Conservation (phyloP, 2,888 invertebrate genomes). For the Sinodicranocentrus sp. region DNA sequence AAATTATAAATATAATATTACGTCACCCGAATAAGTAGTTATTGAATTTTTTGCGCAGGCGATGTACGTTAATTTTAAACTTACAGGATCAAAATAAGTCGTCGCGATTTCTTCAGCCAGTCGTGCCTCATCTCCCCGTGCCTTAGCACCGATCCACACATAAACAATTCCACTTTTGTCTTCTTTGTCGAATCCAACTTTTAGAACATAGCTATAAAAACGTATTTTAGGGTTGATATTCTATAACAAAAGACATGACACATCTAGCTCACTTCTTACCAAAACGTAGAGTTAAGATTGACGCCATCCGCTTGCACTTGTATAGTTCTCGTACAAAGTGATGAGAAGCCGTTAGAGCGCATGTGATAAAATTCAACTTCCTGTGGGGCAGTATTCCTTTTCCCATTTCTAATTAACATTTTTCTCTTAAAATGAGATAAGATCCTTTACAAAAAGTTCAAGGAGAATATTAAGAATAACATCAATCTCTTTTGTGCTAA, state of each 20-base stretch:
- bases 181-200: slow-evolving; percentile 77
- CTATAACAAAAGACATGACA: no score
- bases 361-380: slow-evolving; percentile 95
- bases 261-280: slow-evolving; percentile 82
- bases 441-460: no score
- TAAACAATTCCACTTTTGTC: slow-evolving; percentile 94
- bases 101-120: slow-evolving; percentile 93
- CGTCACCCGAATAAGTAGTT: background rate
- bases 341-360: slow-evolving; percentile 93
- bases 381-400: slow-evolving; percentile 81
- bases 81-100: slow-evolving; percentile 80
- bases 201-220: slow-evolving; percentile 63
- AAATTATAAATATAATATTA: no score
- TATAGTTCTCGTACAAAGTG: slow-evolving; percentile 93
- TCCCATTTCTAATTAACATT: slow-evolving; percentile 95
- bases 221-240: no score
- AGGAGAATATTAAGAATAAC: no score
- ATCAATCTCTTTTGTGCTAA: slow-evolving; percentile 99
- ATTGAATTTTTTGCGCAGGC: background rate
- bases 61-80: slow-evolving; percentile 67
- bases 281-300: slow-evolving; percentile 95
- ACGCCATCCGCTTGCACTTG: slow-evolving; percentile 93
- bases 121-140: slow-evolving; percentile 90
- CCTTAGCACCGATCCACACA: slow-evolving; percentile 94
- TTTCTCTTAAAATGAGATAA: slow-evolving; percentile 97